These are phyloP conservation scores for Trididemnum miniatum DNA, from an alignment of 23 tunicate species.

Conservation along the genomic window DNA sequence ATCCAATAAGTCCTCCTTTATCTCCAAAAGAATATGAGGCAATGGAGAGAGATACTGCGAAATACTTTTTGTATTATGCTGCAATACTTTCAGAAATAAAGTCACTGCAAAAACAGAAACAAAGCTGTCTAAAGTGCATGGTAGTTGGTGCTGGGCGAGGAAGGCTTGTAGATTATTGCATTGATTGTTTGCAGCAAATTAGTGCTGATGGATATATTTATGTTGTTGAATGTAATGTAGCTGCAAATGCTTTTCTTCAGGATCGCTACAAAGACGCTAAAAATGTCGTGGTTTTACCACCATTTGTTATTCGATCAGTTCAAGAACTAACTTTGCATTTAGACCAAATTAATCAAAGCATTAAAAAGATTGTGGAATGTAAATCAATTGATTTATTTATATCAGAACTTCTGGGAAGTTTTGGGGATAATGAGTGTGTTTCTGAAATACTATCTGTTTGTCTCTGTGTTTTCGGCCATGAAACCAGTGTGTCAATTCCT, in stretches of 20 bases:
- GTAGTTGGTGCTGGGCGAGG: conserved; percentile 87
- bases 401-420: conserved; percentile 83
- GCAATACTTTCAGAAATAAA: conserved; percentile 52
- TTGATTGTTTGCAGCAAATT: conserved; percentile 40
- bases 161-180: conserved; percentile 70
- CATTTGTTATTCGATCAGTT: conserved; percentile 38
- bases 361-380: not conserved
- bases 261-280: conserved; percentile 25
- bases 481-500: conserved; percentile 45
- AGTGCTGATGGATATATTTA: conserved; percentile 36
- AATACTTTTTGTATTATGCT: conserved; percentile 71
- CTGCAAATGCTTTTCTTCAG: conserved; percentile 25
- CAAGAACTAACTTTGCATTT: conserved; percentile 36
- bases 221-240: conserved; percentile 58
- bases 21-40: conserved; percentile 61
- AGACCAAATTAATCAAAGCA: not conserved
- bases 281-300: conserved; percentile 34
- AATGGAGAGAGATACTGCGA: conserved; percentile 81
- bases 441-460: conserved; percentile 52
- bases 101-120: not conserved
- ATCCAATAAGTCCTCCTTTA: conserved; percentile 77
- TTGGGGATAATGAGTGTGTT: conserved; percentile 84
- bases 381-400: conserved; percentile 57
- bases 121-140: not conserved
- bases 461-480: conserved; percentile 31